Base-by-base conservation (phyloP, 2,797 vertebrate genomes). In the Lithobates pipiens region DNA sequence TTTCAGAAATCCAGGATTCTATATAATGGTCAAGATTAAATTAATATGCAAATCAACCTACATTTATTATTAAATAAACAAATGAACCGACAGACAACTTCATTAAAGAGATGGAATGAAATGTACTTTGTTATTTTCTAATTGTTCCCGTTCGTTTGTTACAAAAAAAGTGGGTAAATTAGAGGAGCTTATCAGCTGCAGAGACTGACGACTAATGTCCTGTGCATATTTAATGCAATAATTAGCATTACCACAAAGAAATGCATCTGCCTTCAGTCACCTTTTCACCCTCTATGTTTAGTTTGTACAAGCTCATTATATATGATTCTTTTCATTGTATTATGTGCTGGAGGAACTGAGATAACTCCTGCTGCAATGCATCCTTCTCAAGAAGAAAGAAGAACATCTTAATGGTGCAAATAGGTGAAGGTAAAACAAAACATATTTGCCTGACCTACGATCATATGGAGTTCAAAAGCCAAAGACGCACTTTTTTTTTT, bases 61-160 rank as follows among this genome's bases (percentile, higher is more conserved):
- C 77, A 44, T 67, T 75, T 74, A 75, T 65, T 65, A 82, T 82
- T 82, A 82, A 63, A 74, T 57, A 73, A 82, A 74, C 70, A 65
- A 63, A 82, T 75, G 34, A 50, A 25, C 71, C 75, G 71, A 74
- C 71, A 74, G 71, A 44, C 15, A 44, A 73, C 80, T 82, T 44
- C 34, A 75, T 65, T 82, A 82, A 2, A 13, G 29, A 27, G 67
- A 70, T 70, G 25, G 42, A 44, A 46, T 34, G 67, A 23, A 54
- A 67, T 54, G 77, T 70, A 70, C 70, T 80, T 83, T 68, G 57
- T 50, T 16, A 72, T 77, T 78, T 10, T 50, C 65, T 77, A 83
- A 46, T 78, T 61, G 65, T 80, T 80, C 16, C 36, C 16, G 3
- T n/a, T 3, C 44, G 65, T 54, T 70, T 57, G 63, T 11, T 77